These are phyloP conservation scores for Trachemys scripta DNA, from an alignment of 2,113 vertebrate species.

Conservation along the genomic window DNA sequence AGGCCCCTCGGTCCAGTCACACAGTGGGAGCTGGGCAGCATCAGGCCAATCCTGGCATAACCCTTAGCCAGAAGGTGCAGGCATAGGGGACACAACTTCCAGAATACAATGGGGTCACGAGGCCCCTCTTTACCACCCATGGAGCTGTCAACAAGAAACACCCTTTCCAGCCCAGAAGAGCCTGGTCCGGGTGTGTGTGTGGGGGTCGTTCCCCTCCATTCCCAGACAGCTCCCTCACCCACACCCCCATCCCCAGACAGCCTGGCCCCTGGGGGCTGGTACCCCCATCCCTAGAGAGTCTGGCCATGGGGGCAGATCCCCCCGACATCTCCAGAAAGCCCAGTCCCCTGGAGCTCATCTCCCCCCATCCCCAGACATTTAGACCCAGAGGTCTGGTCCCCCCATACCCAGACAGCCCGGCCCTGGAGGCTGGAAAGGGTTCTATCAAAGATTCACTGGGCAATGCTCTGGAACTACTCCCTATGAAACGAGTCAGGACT, in stretches of 20 bases:
- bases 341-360: background rate
- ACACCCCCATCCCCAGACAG: no score
- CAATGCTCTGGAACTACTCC: no score
- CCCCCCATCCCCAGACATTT: no score
- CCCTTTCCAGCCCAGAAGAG: background rate
- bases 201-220: rapidly evolving
- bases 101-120: background rate
- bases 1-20: background rate
- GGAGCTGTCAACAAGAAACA: background rate
- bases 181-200: background rate
- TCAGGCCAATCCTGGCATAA: background rate
- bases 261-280: background rate
- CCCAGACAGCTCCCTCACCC: background rate
- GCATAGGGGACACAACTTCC: background rate
- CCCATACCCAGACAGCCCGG: background rate
- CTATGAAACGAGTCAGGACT: no score
- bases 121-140: background rate
- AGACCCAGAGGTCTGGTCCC: background rate
- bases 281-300: no score
- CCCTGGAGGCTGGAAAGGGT: background rate
- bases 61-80: background rate
- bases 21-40: no score
- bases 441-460: no score
- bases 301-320: no score
- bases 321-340: background rate